Evolutionary conservation across 1,140 invertebrate genomes (phyloP).

Genomic region (Diorhabda sublineata): DNA sequence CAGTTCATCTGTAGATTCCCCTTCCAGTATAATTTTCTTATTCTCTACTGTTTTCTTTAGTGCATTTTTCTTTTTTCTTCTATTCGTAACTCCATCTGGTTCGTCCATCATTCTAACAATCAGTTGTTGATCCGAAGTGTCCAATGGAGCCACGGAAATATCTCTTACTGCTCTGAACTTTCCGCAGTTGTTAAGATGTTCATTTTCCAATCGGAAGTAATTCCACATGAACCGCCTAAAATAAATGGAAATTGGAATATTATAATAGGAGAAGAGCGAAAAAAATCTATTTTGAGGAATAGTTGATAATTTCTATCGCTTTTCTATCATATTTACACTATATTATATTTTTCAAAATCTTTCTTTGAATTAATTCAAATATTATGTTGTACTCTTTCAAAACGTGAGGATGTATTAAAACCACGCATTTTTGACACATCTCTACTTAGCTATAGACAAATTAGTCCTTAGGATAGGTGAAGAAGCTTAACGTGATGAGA

Average conservation of each 20-base stretch:
- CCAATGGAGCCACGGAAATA: conserved; percentile 95
- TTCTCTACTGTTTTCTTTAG: conserved; percentile 43
- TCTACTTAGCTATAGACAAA: too few species aligned
- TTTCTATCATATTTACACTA: too few species aligned
- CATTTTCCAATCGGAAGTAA: conserved; percentile 98
- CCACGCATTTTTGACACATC: too few species aligned
- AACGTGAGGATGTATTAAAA: too few species aligned
- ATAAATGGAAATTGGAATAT: conserved; percentile 18
- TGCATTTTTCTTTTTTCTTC: conserved; percentile 54
- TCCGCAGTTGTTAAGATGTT: conserved; percentile 99
- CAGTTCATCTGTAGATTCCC: conserved; percentile 49
- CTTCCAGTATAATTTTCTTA: conserved; percentile 45
- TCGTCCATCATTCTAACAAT: conserved; percentile 96
- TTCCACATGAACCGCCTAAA: conserved; percentile 97
- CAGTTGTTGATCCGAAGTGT: conserved; percentile 85
- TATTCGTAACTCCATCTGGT: conserved; percentile 78
- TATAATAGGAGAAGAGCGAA: neutral
- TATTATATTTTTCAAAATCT: too few species aligned
- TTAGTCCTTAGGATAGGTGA: too few species aligned
- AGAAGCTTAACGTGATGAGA: too few species aligned
- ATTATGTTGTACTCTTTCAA: too few species aligned
- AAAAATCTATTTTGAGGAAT: too few species aligned
- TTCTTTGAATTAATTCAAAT: too few species aligned
- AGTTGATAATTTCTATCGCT: neutral
- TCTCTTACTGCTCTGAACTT: conserved; percentile 98